Evolutionary conservation across 2,888 invertebrate genomes (phyloP).

Genomic region (Agrotis ipsilon): DNA sequence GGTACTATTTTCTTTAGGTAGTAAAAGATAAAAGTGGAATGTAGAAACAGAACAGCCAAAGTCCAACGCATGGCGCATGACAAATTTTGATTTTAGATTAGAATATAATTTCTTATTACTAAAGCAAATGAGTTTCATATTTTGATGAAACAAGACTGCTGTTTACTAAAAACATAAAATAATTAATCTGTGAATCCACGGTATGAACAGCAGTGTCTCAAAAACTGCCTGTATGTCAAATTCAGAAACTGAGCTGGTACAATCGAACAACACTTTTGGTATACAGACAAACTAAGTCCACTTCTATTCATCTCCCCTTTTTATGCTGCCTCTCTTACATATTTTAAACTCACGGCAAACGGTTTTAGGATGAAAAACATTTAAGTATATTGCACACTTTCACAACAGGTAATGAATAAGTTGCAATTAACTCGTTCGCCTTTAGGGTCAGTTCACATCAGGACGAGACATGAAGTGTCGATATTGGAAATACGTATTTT

Average conservation of each 20-base stretch:
- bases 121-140: too few species aligned
- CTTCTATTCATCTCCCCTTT: too few species aligned
- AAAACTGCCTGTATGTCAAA: conserved; percentile 4
- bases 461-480: too few species aligned
- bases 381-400: not conserved
- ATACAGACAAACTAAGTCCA: too few species aligned
- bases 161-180: too few species aligned
- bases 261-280: not conserved
- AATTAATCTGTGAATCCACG: not conserved
- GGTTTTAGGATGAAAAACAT: not conserved
- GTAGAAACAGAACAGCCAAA: conserved; percentile 19
- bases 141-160: too few species aligned
- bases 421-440: too few species aligned
- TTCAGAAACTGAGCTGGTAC: not conserved
- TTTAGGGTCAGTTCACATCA: too few species aligned
- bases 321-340: not conserved
- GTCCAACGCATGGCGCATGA: not conserved
- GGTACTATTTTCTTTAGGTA: not conserved
- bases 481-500: too few species aligned
- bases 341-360: not conserved
- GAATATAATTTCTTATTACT: not conserved
- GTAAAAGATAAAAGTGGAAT: conserved; percentile 3
- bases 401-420: too few species aligned
- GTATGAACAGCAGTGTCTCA: not conserved
- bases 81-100: not conserved